These are phyloP conservation scores for Oscarella lobularis DNA, from an alignment of 37 sponge, comb jelly and placozoan species.

Conservation along the genomic window DNA sequence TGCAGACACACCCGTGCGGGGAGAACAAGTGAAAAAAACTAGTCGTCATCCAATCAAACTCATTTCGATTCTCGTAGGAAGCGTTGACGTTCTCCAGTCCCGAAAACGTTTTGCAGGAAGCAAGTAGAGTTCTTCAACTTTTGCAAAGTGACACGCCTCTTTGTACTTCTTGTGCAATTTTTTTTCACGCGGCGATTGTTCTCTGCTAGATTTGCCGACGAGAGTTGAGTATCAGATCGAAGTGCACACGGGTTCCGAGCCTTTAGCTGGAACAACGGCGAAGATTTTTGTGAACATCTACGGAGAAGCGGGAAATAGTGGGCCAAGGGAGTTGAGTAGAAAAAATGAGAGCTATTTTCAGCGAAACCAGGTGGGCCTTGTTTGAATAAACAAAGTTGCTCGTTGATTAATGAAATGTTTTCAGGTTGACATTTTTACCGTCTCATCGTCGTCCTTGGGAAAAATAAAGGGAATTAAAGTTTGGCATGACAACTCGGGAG, in stretches of 20 bases:
- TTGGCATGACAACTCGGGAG: conserved; percentile 1
- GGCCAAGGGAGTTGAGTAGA: too few species aligned
- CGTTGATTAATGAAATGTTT: too few species aligned
- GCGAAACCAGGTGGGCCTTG: too few species aligned
- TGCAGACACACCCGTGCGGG: background rate
- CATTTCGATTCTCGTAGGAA: background rate
- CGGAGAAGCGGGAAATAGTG: too few species aligned
- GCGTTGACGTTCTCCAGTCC: background rate
- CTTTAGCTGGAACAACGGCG: background rate
- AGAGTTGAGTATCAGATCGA: background rate
- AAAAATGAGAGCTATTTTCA: too few species aligned
- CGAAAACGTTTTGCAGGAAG: background rate
- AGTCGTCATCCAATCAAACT: too few species aligned
- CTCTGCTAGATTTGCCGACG: background rate
- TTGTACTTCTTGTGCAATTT: background rate
- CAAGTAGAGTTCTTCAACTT: background rate
- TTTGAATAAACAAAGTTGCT: too few species aligned
- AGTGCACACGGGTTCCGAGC: background rate
- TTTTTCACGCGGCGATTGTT: too few species aligned
- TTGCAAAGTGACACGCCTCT: background rate
- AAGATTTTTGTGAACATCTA: background rate
- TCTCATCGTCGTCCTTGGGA: background rate
- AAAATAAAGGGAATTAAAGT: background rate
- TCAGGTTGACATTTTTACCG: background rate
- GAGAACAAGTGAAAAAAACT: too few species aligned